Conservation (phyloP, 2,797 vertebrate species). For the Aulostomus chinensis region DNA sequence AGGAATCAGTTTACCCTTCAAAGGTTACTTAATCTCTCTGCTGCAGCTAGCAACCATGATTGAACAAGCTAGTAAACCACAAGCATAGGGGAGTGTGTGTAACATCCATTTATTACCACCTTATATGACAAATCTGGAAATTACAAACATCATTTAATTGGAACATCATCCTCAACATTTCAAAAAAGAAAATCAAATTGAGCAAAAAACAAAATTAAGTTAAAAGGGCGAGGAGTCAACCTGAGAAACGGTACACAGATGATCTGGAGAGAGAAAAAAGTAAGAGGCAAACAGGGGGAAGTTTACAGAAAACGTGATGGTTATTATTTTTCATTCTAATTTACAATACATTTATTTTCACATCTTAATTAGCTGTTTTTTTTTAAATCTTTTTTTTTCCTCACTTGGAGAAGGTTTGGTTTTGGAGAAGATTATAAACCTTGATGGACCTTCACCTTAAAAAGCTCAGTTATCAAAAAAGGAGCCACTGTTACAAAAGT, state of each 20-base stretch:
- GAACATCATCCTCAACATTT: constrained; percentile 70
- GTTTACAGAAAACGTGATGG: constrained; percentile 48
- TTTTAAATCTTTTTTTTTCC: constrained; percentile 16
- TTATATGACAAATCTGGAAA: constrained; percentile 83
- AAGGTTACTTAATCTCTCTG: too few species aligned
- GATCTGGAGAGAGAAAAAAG: constrained; percentile 37
- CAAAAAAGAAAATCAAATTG: constrained; percentile 60
- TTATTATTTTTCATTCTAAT: constrained; percentile 42
- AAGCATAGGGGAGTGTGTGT: constrained; percentile 53
- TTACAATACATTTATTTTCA: too few species aligned
- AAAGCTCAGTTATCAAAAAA: constrained; percentile 54
- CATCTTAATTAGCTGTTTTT: too few species aligned
- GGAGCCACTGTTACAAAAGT: constrained; percentile 46
- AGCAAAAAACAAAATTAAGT: constrained; percentile 62
- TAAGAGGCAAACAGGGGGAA: constrained; percentile 47
- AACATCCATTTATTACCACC: constrained; percentile 83
- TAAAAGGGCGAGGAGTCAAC: constrained; percentile 69
- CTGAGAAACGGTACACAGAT: constrained; percentile 73
- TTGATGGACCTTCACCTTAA: constrained; percentile 44
- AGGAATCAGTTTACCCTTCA: too few species aligned
- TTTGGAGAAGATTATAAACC: constrained; percentile 52
- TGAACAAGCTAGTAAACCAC: background rate
- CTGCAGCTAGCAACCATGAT: too few species aligned
- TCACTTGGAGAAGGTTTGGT: constrained; percentile 46
- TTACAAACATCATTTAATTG: constrained; percentile 77